Evolutionary conservation across 2,113 vertebrate genomes (phyloP).

Genomic region (Erythrocercus mccallii): DNA sequence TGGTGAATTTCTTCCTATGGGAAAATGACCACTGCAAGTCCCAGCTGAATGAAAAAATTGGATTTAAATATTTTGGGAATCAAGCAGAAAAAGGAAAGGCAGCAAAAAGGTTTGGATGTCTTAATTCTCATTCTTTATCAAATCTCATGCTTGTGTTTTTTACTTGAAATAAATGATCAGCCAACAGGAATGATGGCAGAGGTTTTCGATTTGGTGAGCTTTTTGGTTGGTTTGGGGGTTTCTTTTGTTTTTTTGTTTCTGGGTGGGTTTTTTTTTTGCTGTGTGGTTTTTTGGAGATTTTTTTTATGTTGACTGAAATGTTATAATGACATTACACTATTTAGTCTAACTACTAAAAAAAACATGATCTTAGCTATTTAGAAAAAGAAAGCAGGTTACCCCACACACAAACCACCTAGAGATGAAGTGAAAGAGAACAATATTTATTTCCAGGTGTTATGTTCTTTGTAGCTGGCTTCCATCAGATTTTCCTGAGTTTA

Average conservation of each 20-base stretch:
- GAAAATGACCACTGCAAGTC: neutral
- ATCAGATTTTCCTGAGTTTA: neutral
- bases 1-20: neutral
- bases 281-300: neutral
- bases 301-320: neutral
- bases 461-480: neutral
- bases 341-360: neutral
- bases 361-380: neutral
- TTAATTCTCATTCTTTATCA: neutral
- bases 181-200: neutral
- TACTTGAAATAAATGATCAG: neutral
- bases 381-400: neutral
- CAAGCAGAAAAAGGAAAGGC: neutral
- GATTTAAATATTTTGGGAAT: constrained; percentile 3
- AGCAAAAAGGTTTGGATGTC: neutral
- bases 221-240: neutral
- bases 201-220: neutral
- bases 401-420: neutral
- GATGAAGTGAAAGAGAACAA: neutral
- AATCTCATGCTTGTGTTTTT: neutral
- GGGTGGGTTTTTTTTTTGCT: neutral
- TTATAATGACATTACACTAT: neutral
- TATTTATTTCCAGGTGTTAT: neutral
- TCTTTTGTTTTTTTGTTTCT: neutral
- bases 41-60: neutral